Conservation (phyloP, 1,140 invertebrate species). For the Campodea augens region DNA sequence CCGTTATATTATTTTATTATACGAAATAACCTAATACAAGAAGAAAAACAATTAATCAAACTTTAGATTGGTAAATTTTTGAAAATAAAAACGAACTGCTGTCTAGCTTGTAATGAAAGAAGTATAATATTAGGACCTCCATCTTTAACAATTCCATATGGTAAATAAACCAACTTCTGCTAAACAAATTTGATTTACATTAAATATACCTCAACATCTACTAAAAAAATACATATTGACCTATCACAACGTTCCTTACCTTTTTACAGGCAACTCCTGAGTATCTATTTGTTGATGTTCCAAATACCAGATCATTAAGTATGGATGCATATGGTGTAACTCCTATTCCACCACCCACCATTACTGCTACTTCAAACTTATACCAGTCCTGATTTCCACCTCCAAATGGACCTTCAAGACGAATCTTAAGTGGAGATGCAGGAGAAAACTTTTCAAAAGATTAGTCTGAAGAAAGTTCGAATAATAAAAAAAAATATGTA, state of each 20-base stretch:
- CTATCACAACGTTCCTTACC: conserved; percentile 26
- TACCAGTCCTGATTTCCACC: conserved; percentile 99
- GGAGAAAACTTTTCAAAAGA: conserved; percentile 5
- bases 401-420: conserved; percentile 93
- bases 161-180: too few species aligned
- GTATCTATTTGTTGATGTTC: conserved; percentile 84
- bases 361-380: conserved; percentile 91
- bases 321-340: conserved; percentile 99
- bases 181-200: too few species aligned
- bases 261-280: conserved; percentile 91
- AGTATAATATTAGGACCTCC: too few species aligned
- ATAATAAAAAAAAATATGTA: conserved; percentile 6
- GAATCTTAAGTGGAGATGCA: conserved; percentile 31
- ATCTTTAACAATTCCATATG: too few species aligned
- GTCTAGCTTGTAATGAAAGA: too few species aligned
- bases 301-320: conserved; percentile 88
- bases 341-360: conserved; percentile 97
- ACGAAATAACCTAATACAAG: too few species aligned
- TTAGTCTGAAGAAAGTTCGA: background rate
- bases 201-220: too few species aligned
- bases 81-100: too few species aligned
- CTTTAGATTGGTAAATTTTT: too few species aligned
- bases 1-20: too few species aligned
- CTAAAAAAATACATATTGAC: too few species aligned
- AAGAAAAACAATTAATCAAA: too few species aligned